Evolutionary conservation across 1,140 invertebrate species (phyloP).

Genomic region (Listronotus bonariensis): DNA sequence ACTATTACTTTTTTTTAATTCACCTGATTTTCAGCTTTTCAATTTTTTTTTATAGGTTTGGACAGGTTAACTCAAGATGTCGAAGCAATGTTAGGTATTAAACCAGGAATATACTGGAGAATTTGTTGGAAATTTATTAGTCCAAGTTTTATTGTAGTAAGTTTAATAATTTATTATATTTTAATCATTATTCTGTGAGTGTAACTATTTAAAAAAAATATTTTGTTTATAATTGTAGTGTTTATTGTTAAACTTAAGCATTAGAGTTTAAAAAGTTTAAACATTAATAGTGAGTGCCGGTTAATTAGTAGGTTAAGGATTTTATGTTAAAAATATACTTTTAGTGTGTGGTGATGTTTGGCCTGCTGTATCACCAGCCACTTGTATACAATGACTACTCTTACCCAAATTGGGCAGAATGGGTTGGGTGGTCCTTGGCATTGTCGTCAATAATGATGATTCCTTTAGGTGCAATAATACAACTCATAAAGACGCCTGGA

Average conservation of each 20-base stretch:
- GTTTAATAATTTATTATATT: constrained; percentile 46
- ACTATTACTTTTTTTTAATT: no score
- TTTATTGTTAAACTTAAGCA: no score
- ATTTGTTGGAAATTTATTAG: constrained; percentile 84
- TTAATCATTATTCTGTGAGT: no score
- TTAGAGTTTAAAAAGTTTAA: no score
- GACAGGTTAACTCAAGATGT: constrained; percentile 69
- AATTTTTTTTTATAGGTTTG: constrained; percentile 57
- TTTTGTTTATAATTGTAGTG: no score
- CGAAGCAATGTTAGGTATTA: constrained; percentile 76
- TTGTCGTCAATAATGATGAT: constrained; percentile 76
- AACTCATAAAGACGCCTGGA: constrained; percentile 63
- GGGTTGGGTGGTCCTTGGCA: constrained; percentile 72
- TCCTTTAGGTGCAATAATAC: constrained; percentile 66
- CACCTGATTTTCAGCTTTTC: no score
- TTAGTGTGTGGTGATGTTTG: constrained; percentile 75
- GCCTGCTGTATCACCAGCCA: constrained; percentile 69
- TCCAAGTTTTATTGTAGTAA: constrained; percentile 77
- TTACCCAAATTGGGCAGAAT: constrained; percentile 75
- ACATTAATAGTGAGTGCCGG: no score
- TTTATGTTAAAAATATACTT: not conserved
- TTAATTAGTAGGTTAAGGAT: no score
- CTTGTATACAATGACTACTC: constrained; percentile 70
- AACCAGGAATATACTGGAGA: constrained; percentile 81
- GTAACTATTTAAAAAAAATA: no score